Percentiles rank a stretch among this genome's conserved stretches.
These are phyloP conservation scores for Sinelater perroti DNA, from an alignment of 2,888 invertebrate genomes.

Conservation along the genomic window DNA sequence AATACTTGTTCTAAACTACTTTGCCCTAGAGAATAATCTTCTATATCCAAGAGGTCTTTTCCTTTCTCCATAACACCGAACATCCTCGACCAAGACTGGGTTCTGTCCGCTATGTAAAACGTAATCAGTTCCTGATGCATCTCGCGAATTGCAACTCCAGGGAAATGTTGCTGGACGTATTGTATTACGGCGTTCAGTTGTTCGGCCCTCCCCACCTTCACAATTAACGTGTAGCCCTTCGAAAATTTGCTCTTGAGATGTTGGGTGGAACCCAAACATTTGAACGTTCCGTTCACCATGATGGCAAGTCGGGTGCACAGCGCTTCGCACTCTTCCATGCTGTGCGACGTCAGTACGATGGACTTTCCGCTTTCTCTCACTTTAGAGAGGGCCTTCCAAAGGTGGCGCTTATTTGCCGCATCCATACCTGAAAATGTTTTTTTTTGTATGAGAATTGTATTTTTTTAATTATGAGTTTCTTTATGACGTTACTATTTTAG, in stretches of 20 bases:
- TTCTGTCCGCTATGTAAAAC: constrained; percentile 71
- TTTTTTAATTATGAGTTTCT: no score
- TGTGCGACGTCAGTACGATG: constrained; percentile 84
- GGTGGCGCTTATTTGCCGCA: constrained; percentile 79
- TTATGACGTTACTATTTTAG: no score
- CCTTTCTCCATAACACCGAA: constrained; percentile 76
- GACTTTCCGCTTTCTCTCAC: constrained; percentile 76
- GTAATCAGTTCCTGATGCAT: constrained; percentile 77
- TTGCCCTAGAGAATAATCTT: constrained; percentile 85
- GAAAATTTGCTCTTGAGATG: constrained; percentile 84
- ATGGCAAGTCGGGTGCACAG: constrained; percentile 82
- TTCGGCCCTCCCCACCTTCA: constrained; percentile 57
- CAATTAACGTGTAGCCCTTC: constrained; percentile 63
- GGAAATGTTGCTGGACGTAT: constrained; percentile 52
- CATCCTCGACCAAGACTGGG: constrained; percentile 76
- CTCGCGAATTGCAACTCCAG: constrained; percentile 64
- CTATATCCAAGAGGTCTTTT: constrained; percentile 63
- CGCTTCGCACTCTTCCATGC: constrained; percentile 89
- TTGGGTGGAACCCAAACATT: constrained; percentile 82
- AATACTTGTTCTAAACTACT: constrained; percentile 85
- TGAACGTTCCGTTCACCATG: constrained; percentile 84
- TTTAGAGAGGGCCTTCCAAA: constrained; percentile 79
- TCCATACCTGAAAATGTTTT: constrained; percentile 82
- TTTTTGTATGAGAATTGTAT: no score
- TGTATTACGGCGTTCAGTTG: constrained; percentile 41